Percentiles rank a stretch among this genome's conserved stretches.
These are phyloP conservation scores for Spheniscus mendiculus DNA, from an alignment of 2,113 vertebrate genomes.

Conservation along the genomic window DNA sequence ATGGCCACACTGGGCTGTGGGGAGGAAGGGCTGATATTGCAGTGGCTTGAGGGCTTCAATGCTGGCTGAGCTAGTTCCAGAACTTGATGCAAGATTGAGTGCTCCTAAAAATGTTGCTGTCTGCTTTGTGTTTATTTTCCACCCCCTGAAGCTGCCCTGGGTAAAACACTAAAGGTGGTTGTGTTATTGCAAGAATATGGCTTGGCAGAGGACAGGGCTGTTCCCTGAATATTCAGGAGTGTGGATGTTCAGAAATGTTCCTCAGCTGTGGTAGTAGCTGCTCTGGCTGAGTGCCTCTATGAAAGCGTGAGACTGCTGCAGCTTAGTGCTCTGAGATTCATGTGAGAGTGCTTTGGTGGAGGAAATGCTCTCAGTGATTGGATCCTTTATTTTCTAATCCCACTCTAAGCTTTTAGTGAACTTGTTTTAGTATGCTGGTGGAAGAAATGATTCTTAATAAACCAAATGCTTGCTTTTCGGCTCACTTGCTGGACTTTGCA, in stretches of 20 bases:
- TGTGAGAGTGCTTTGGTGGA: neutral
- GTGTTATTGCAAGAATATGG: neutral
- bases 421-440: neutral
- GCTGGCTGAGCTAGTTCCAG: neutral
- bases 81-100: neutral
- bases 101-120: neutral
- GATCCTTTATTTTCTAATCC: neutral
- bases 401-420: neutral
- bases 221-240: neutral
- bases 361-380: neutral
- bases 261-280: neutral
- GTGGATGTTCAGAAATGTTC: neutral
- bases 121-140: neutral
- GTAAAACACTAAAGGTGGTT: neutral
- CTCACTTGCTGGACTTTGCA: neutral
- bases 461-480: neutral
- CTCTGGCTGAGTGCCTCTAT: neutral
- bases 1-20: neutral
- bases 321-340: neutral
- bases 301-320: neutral
- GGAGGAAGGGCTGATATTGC: neutral
- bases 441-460: neutral
- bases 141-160: neutral
- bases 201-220: neutral
- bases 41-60: neutral